Evolutionary conservation across 2,113 vertebrate genomes (phyloP), one percentile per base, ranked within the genome.

Genomic region (Eulemur macaco): DNA sequence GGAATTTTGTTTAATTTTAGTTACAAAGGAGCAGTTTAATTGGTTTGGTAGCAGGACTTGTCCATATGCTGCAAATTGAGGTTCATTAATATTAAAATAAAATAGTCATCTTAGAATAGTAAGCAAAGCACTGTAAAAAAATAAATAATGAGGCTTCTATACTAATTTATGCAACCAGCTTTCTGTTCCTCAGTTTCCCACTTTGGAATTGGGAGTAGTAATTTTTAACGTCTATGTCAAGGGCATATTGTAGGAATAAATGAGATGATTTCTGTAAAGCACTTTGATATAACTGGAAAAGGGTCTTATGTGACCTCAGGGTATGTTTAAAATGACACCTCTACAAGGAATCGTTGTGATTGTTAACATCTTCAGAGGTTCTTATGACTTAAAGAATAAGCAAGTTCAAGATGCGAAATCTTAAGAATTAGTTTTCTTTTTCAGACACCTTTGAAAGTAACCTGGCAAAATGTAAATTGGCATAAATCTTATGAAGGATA

Each of bases 341-440:
- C 68, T 31, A 21, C 8, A 92, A 71, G 85, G 47, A 63, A 34
- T 42, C 37, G 37, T 17, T 80, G 56, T 63, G 25, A 76, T 68
- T 8, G 8, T 88, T 93, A 54, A 31, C 23, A 81, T 84, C 47
- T 64, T 82, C 77, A 23, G n/a, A 60, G 80, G 69, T 47, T 52
- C 85, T 58, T 71, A 60, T 68, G 86, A 58, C 4, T 69, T 60
- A 84, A 9, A 94, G 37, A 89, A 95, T 78, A 89, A 73, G 37
- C 74, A 71, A 92, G 8, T 89, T 96, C 45, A 80, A 58, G 91
- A 45, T 66, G 58, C 2, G 42, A 66, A 60, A 82, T 63, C n/a
- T 83, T 94, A 84, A 95, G 85, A 81, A 90, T 77, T 73, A 52
- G 12, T 78, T 89, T 73, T 96, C 34, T 89, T 95, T 89, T 85